Evolutionary conservation across 2,113 vertebrate species (phyloP).

Genomic region (Fregata magnificens): DNA sequence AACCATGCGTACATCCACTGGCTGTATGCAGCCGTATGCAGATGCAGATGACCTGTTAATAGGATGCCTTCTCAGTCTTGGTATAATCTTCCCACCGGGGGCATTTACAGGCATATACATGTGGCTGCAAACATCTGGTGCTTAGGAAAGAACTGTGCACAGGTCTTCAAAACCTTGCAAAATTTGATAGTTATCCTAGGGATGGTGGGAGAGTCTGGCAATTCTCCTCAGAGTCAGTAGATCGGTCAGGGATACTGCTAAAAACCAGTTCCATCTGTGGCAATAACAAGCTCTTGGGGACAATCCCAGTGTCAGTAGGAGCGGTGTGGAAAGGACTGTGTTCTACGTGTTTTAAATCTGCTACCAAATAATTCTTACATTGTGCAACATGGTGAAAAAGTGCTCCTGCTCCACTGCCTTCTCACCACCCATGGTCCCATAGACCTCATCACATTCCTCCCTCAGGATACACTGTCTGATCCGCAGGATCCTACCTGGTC

Average conservation of each 20-base stretch:
- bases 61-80: neutral
- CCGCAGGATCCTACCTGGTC: neutral
- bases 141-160: neutral
- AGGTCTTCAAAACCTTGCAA: neutral
- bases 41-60: neutral
- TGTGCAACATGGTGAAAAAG: neutral
- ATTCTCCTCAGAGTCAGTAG: neutral
- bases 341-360: neutral
- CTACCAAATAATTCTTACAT: neutral
- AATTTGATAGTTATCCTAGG: neutral
- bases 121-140: neutral
- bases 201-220: neutral
- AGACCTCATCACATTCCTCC: neutral
- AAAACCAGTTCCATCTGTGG: neutral
- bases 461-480: neutral
- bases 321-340: neutral
- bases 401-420: neutral
- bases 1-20: neutral
- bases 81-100: neutral
- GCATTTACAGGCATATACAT: neutral
- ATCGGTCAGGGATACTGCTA: neutral
- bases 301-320: neutral
- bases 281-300: neutral
- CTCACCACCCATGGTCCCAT: neutral
- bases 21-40: neutral